These are phyloP conservation scores for Morpho achilles DNA, from an alignment of 2,888 invertebrate species.

Conservation along the genomic window DNA sequence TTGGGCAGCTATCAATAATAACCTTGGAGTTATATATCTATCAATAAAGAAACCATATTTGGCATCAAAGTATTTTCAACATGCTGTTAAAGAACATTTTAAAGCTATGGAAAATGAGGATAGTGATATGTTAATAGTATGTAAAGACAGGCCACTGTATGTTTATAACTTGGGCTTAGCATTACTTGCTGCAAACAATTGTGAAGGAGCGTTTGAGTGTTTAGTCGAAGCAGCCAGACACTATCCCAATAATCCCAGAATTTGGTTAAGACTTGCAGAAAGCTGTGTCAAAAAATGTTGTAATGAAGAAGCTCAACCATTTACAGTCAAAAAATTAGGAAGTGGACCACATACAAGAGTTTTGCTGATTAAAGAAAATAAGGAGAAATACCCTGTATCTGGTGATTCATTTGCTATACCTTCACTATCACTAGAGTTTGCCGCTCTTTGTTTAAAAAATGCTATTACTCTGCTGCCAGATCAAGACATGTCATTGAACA, in stretches of 20 bases:
- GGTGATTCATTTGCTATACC: constrained; percentile 92
- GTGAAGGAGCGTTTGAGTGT: constrained; percentile 93
- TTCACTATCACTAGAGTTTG: constrained; percentile 93
- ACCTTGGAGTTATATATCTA: constrained; percentile 89
- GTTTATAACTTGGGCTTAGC: constrained; percentile 92
- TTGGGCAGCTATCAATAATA: constrained; percentile 84
- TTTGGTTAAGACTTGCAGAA: constrained; percentile 96
- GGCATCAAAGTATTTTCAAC: constrained; percentile 88
- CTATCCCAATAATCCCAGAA: constrained; percentile 91
- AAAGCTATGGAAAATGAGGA: constrained; percentile 65
- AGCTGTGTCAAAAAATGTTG: constrained; percentile 89
- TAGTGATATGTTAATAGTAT: constrained; percentile 58
- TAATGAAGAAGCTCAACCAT: constrained; percentile 71
- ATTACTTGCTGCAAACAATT: constrained; percentile 88
- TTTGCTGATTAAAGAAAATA: constrained; percentile 56
- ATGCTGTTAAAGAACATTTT: constrained; percentile 87
- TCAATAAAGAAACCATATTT: constrained; percentile 89
- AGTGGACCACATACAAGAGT: constrained; percentile 68
- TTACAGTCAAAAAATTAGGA: constrained; percentile 65
- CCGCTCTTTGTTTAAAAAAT: constrained; percentile 91
- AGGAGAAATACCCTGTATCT: constrained; percentile 63
- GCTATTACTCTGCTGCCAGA: constrained; percentile 85
- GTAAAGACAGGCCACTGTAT: constrained; percentile 79
- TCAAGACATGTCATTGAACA: constrained; percentile 62
- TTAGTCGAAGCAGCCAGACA: constrained; percentile 91